Base-by-base conservation (phyloP, 2,113 vertebrate species). In the Accipiter cooperii region DNA sequence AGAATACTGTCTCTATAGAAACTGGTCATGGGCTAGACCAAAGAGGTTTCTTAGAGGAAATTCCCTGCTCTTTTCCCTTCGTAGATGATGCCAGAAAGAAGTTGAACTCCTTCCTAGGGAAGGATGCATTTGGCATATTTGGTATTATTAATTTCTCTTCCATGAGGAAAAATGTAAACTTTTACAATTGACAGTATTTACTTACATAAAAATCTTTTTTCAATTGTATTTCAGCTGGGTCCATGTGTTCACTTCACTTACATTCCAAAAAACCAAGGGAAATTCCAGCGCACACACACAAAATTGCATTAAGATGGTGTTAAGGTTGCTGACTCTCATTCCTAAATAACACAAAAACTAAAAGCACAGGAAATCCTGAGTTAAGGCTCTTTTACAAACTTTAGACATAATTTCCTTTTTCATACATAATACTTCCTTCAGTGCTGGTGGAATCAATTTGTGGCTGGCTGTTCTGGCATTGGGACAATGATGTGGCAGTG, bases 341-440 rank as follows among this genome's bases (percentile, higher is more conserved):
- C 82, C 78, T 77, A 94, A 95, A 97, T 84, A 93, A 84, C 58
- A 86, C 65, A 93, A 91, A 93, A 91, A 54, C 95, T 96, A 90
- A 94, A 96, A 97, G 81, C 38, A 97, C 95, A 89, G 89, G 97
- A 97, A 96, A 97, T 97, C 95, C 93, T 96, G 89, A 97, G 81
- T 93, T 97, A 92, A 86, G 84, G 87, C 47, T 97, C 55, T 95
- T 96, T 95, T 70, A 88, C 88, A 94, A 90, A 96, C 93, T 92
- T 95, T 90, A 95, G 87, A 92, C 90, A 97, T 94, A 92, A 96
- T 97, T 97, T 96, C 96, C 95, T 95, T 96, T 95, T 96, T 96
- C 90, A 90, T 93, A 84, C 92, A 95, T 96, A 97, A 94, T 94
- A 92, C 94, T 97, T 96, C 96, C 96, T 96, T 84, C 92, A 79